phyloP scores from a whole-genome alignment of 37 sponge, comb jelly and placozoan genomes.

The Aphrocallistes beatrix region DNA sequence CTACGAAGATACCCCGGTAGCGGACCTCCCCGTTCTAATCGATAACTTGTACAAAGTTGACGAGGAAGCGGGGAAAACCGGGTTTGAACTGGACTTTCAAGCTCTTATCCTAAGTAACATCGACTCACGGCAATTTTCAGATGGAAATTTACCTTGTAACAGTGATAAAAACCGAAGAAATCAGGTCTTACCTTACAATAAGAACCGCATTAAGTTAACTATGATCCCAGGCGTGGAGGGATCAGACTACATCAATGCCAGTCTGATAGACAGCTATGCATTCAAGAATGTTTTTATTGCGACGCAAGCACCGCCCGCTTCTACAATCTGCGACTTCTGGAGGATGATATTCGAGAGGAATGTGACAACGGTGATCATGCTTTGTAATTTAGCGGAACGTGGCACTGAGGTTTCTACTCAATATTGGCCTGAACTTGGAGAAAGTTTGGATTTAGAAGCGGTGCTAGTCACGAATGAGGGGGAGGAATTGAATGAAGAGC shows the following conservation, averaged over 20 bases:
- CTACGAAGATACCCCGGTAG: conserved; percentile 44
- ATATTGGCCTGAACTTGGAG: neutral
- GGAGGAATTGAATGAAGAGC: neutral
- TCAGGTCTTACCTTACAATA: conserved; percentile 23
- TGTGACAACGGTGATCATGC: neutral
- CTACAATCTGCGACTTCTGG: neutral
- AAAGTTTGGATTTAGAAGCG: neutral
- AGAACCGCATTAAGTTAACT: conserved; percentile 40
- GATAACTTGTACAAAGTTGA: conserved; percentile 34
- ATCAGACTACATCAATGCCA: conserved; percentile 74
- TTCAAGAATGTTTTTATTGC: neutral
- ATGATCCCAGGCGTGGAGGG: conserved; percentile 49
- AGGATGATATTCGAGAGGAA: neutral
- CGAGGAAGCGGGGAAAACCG: conserved; percentile 5
- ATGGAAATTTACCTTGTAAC: neutral
- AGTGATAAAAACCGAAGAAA: neutral
- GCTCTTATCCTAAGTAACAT: neutral
- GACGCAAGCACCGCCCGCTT: neutral
- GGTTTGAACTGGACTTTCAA: neutral
- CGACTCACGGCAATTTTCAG: neutral
- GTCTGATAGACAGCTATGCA: conserved; percentile 35
- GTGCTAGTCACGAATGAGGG: neutral
- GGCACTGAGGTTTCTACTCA: neutral
- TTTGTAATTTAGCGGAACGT: neutral
- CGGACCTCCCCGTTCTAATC: conserved; percentile 46